Evolutionary conservation across 92 coral and sea anemone species (phyloP), one percentile per base, ranked within the genome.

Genomic region (Palythoa grandiflora): DNA sequence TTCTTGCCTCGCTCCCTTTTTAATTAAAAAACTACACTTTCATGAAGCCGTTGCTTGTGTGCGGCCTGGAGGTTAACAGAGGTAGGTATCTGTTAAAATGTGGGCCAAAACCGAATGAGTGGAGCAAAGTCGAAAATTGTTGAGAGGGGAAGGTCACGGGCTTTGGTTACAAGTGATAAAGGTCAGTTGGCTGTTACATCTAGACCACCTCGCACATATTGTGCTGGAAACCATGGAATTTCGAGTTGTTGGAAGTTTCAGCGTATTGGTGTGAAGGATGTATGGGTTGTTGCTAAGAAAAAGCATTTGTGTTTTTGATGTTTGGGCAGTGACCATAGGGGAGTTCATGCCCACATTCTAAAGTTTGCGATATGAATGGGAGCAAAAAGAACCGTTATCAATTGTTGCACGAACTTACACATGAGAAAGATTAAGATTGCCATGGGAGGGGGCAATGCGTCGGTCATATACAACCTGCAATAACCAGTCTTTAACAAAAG

Each of bases 241-340:
- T 90, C 93, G 92, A 66, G 39, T n/a, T 92, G 92, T 50, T 61
- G 48, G 60, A 21, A 38, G 53, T 92, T n/a, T n/a, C n/a, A n/a
- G n/a, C n/a, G n/a, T n/a, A n/a, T n/a, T n/a, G 36, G 70, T 10
- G 91, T 88, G 1, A 84, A 88, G 28, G 91, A 93, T 66, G 77
- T 90, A 20, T 89, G 94, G 94, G 59, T 68, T 39, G 9, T 75
- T 48, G 92, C 93, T 1, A 91, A 93, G 70, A 93, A 91, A 79
- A 93, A 88, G 47, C 38, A 79, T 28, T 78, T 93, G 79, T 93
- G 94, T 66, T 91, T 91, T 38, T 91, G 93, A 0, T 93, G 93
- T 71, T 72, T 93, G 2, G 85, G 91, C 47, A 7, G 60, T 68
- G 92, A 84, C 51, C 94, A 91, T 66, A 52, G 44, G 91, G 94